Percentiles rank a stretch among this genome's conserved stretches.
These are phyloP conservation scores for Rhopalosiphum padi DNA, from an alignment of 1,140 invertebrate genomes.

Conservation along the genomic window DNA sequence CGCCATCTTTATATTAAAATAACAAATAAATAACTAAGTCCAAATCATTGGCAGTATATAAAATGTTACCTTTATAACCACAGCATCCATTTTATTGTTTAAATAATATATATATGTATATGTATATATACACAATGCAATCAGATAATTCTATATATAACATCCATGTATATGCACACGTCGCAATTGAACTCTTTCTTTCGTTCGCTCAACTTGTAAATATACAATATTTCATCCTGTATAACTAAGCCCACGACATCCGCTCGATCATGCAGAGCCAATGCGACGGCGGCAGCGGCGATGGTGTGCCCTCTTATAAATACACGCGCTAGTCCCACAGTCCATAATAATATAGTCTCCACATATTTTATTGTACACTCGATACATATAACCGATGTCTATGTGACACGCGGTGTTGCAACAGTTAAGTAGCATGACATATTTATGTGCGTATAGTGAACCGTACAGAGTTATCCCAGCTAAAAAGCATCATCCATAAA, in stretches of 20 bases:
- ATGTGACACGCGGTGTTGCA: conserved; percentile 22
- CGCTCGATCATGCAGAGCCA: not conserved
- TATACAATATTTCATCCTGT: conserved; percentile 29
- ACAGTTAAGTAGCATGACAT: conserved; percentile 51
- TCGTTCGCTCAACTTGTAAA: not conserved
- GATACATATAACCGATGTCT: not conserved
- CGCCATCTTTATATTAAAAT: not conserved
- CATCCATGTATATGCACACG: too few species aligned
- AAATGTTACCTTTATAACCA: not conserved
- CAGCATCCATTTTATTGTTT: not conserved
- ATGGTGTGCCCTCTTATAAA: not conserved
- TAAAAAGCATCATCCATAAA: conserved; percentile 31
- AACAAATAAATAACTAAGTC: not conserved
- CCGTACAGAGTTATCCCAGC: not conserved
- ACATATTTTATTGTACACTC: not conserved
- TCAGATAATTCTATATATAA: not conserved
- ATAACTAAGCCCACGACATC: conserved; percentile 38
- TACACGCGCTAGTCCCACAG: not conserved
- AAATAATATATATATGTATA: not conserved
- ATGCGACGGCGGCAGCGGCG: not conserved
- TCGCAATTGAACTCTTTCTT: conserved; percentile 16
- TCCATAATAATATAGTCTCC: not conserved
- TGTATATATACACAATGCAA: not conserved
- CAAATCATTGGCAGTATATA: not conserved
- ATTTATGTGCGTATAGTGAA: not conserved